Percentiles rank a stretch among this genome's conserved stretches.
These are phyloP conservation scores for Limnephilus auricula DNA, from an alignment of 2,888 invertebrate species.

Conservation along the genomic window DNA sequence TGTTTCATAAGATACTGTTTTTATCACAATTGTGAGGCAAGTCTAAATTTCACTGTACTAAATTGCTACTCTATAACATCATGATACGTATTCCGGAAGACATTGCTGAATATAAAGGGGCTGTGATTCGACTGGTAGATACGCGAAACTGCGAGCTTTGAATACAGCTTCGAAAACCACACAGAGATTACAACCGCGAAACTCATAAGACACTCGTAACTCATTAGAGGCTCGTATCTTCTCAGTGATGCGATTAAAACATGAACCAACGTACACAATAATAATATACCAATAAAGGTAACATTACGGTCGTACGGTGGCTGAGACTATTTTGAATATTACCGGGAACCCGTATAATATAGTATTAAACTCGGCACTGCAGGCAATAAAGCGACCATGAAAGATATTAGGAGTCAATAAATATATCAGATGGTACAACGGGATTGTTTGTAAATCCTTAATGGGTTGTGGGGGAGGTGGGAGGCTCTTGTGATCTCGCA, in stretches of 20 bases:
- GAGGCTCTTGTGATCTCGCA: slow-evolving; percentile 12
- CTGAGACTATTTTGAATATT: neutral
- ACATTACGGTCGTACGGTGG: neutral
- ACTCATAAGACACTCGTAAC: slow-evolving; percentile 3
- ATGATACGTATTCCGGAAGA: neutral
- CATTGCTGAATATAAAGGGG: neutral
- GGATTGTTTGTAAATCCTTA: slow-evolving; percentile 44
- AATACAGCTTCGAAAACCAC: neutral
- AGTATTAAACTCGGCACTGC: neutral
- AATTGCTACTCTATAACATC: neutral
- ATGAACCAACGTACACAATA: slow-evolving; percentile 5
- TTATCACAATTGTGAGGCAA: neutral
- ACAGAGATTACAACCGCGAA: slow-evolving; percentile 7
- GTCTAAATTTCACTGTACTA: too few species aligned
- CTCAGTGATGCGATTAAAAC: neutral
- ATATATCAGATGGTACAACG: slow-evolving; percentile 25
- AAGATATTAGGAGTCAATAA: slow-evolving; percentile 34
- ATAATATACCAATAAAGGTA: slow-evolving; percentile 20
- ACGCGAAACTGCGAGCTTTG: neutral
- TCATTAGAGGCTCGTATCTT: neutral
- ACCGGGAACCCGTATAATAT: neutral
- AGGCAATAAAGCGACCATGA: slow-evolving; percentile 27
- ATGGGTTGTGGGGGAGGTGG: slow-evolving; percentile 10
- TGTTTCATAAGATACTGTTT: too few species aligned
- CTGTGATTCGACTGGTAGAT: neutral